Percentiles rank a stretch among this genome's conserved stretches.
These are phyloP conservation scores for Limnephilus auricula DNA, from an alignment of 2,888 invertebrate species.

Conservation along the genomic window DNA sequence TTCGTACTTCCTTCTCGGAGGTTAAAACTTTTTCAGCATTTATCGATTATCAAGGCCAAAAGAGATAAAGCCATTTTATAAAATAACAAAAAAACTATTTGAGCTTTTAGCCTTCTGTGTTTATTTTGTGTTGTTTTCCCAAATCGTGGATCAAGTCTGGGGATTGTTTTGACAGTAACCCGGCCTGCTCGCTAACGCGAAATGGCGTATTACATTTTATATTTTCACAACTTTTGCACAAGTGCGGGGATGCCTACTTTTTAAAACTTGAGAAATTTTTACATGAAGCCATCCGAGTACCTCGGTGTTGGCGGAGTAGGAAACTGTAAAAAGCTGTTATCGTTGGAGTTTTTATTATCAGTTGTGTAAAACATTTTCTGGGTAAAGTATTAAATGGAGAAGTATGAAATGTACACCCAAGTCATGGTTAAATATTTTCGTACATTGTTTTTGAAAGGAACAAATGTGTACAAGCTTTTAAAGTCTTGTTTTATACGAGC, in stretches of 20 bases:
- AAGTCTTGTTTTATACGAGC: neutral
- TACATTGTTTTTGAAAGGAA: neutral
- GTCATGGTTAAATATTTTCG: neutral
- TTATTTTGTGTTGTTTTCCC: neutral
- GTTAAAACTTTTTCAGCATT: neutral
- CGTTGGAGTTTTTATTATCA: neutral
- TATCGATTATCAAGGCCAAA: neutral
- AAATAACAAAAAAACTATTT: neutral
- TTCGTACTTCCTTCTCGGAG: too few species aligned
- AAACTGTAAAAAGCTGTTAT: neutral
- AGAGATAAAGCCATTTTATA: neutral
- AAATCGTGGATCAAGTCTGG: neutral
- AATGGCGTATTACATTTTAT: slow-evolving; percentile 3
- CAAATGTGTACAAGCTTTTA: neutral
- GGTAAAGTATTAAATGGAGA: neutral
- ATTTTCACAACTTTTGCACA: neutral
- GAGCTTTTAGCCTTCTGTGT: slow-evolving; percentile 1
- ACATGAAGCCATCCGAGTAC: neutral
- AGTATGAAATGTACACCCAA: neutral
- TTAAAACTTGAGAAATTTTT: neutral
- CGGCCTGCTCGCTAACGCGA: neutral
- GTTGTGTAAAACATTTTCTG: neutral
- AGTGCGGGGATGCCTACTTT: neutral
- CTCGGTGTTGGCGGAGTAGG: neutral
- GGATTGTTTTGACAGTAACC: slow-evolving; percentile 14